A percentile compares a stretch with the other conserved stretches of the same genome.
These are phyloP conservation scores for Thunnus albacares DNA, from an alignment of 2,797 vertebrate genomes.

Conservation along the genomic window DNA sequence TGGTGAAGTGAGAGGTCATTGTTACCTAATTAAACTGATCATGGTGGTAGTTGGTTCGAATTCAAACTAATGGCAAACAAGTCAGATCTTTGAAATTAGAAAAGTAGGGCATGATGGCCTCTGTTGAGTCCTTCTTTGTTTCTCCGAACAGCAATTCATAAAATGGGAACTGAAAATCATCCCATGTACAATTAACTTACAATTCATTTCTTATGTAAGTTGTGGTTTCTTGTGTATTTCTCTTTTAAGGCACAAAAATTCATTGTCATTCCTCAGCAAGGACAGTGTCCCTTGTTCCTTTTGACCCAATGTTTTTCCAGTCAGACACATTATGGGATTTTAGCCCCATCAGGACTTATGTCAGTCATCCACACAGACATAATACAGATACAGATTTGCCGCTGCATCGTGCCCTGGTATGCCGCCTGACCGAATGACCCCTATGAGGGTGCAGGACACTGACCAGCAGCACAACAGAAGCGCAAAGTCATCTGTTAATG, in stretches of 20 bases:
- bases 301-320: not conserved
- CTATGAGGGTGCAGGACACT: slow-evolving; percentile 50
- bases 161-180: not conserved
- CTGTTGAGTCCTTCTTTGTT: not conserved
- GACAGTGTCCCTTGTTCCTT: not conserved
- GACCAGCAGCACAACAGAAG: slow-evolving; percentile 78
- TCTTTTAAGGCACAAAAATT: not conserved
- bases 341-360: slow-evolving; percentile 14
- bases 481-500: slow-evolving; percentile 79
- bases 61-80: not conserved
- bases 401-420: slow-evolving; percentile 54
- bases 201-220: not conserved
- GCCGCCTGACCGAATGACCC: slow-evolving; percentile 56
- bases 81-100: not conserved
- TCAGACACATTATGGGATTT: slow-evolving; percentile 18
- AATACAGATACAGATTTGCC: slow-evolving; percentile 29
- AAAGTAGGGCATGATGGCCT: not conserved
- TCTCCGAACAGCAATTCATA: not conserved
- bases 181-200: no score
- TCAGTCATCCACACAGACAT: slow-evolving; percentile 12
- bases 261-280: not conserved
- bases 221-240: not conserved
- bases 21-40: not conserved
- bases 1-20: not conserved
- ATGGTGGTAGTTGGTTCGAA: not conserved